phyloP scores from a whole-genome alignment of 2,113 vertebrate species.

The Camelus dromedarius region DNA sequence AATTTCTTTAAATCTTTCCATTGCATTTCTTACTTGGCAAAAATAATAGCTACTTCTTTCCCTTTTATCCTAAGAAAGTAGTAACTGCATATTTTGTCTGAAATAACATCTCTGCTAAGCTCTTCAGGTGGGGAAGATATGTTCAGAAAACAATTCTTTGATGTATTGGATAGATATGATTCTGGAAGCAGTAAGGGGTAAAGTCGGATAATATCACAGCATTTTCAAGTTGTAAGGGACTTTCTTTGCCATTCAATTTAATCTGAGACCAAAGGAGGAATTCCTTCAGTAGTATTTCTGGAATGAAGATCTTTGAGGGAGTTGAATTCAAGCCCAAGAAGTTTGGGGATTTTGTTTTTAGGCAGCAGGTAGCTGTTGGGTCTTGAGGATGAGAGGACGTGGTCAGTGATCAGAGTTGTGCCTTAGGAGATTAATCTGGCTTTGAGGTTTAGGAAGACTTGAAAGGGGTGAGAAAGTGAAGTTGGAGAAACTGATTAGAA shows the following conservation, averaged over 20 bases:
- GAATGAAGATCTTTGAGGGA: not conserved
- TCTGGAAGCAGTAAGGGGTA: not conserved
- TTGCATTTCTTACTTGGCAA: slow-evolving; percentile 12
- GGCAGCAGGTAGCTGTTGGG: not conserved
- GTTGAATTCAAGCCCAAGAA: not conserved
- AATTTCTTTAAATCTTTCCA: not conserved
- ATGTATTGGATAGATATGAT: not conserved
- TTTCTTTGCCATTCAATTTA: slow-evolving; percentile 31
- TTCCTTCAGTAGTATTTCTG: not conserved
- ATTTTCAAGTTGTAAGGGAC: slow-evolving; percentile 14
- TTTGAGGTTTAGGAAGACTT: not conserved
- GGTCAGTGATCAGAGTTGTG: not conserved
- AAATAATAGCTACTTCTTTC: slow-evolving; percentile 2
- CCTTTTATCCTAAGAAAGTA: slow-evolving; percentile 24
- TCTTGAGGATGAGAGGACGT: not conserved
- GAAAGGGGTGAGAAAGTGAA: not conserved
- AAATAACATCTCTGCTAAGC: not conserved
- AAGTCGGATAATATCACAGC: not conserved
- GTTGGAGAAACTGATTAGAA: not conserved
- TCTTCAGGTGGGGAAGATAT: not conserved
- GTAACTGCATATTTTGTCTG: not conserved
- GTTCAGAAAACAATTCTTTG: not conserved
- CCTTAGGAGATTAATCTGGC: not conserved
- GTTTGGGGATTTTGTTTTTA: not conserved
- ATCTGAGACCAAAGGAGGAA: not conserved